Percentiles rank a stretch among this genome's conserved stretches.
Conservation (phyloP, 2,888 invertebrate species). For the Chymomyza caudatula region DNA sequence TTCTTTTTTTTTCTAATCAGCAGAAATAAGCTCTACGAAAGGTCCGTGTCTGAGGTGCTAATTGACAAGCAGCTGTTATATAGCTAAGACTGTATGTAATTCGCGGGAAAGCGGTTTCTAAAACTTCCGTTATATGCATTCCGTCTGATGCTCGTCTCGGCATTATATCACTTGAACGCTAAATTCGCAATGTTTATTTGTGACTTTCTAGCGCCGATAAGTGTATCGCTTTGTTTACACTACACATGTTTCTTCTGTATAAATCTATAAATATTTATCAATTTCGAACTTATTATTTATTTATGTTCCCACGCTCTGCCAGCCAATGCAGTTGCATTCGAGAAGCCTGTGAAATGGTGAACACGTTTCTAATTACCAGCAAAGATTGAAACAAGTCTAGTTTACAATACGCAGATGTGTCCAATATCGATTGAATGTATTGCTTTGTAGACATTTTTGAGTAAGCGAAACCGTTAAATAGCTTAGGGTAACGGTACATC, state of each 20-base stretch:
- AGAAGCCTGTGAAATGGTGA: conserved; percentile 29
- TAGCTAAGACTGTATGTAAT: neutral
- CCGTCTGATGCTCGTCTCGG: neutral
- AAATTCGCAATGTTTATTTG: neutral
- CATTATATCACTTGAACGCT: too few species aligned
- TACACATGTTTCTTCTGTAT: neutral
- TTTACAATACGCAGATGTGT: neutral
- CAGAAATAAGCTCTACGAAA: conserved; percentile 27
- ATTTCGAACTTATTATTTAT: conserved; percentile 22
- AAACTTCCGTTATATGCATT: neutral
- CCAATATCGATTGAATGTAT: neutral
- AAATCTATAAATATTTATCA: neutral
- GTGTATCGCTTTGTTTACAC: neutral
- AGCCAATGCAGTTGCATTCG: conserved; percentile 26
- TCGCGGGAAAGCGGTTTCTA: neutral
- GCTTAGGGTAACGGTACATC: neutral
- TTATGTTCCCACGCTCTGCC: conserved; percentile 61
- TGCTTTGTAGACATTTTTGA: too few species aligned
- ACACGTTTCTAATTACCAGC: conserved; percentile 20
- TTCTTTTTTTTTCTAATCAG: conserved; percentile 49
- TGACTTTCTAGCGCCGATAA: neutral
- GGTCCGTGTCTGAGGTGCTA: neutral
- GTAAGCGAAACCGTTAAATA: too few species aligned
- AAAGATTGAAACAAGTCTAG: neutral
- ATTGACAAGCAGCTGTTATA: neutral